Conservation (phyloP, 2,797 vertebrate species). For the Adrianichthys oophorus region DNA sequence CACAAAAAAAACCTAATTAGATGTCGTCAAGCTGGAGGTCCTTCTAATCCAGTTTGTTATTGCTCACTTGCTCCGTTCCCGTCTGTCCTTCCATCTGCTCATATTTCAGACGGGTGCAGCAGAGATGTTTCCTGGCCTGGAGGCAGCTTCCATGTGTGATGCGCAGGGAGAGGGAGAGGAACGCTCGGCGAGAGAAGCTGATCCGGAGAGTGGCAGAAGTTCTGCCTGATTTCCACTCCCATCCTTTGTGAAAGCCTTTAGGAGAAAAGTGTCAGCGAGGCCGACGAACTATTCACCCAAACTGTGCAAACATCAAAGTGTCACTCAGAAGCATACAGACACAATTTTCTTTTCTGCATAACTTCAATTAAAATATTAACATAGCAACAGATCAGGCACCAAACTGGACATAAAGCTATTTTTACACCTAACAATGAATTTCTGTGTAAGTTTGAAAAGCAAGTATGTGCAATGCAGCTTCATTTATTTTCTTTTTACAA, state of each 20-base stretch:
- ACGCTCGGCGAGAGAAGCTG: constrained; percentile 81
- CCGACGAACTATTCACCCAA: neutral
- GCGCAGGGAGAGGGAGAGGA: constrained; percentile 80
- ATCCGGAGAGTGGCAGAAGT: constrained; percentile 86
- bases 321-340: neutral
- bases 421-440: too few species aligned
- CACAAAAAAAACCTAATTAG: constrained; percentile 62
- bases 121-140: constrained; percentile 80
- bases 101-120: constrained; percentile 73
- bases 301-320: constrained; percentile 5
- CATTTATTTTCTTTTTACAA: constrained; percentile 4
- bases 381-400: too few species aligned
- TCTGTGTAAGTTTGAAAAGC: too few species aligned
- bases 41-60: constrained; percentile 45
- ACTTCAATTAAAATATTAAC: neutral
- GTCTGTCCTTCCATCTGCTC: constrained; percentile 54
- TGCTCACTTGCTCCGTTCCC: constrained; percentile 41
- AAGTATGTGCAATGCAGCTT: neutral
- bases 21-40: constrained; percentile 33
- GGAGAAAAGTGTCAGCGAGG: constrained; percentile 7
- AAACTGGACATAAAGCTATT: too few species aligned
- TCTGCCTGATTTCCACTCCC: constrained; percentile 84
- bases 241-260: constrained; percentile 31
- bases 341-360: constrained; percentile 25
- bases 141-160: constrained; percentile 72